Base-by-base conservation (phyloP, 1,140 invertebrate genomes). In the Diuraphis noxia region DNA sequence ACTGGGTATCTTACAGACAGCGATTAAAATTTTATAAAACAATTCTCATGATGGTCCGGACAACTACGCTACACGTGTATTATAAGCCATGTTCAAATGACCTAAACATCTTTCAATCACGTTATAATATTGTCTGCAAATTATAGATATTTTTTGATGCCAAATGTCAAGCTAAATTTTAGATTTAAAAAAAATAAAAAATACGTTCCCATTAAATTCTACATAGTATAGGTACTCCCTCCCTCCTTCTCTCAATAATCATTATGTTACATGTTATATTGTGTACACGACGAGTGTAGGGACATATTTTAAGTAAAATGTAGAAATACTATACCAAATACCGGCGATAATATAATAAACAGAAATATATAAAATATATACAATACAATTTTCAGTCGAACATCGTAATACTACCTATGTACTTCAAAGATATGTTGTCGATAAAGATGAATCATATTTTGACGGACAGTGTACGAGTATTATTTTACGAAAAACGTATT, bases 161-260 rank as follows among this genome's bases (percentile, higher is more conserved):
- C 2, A 30, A 2, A 30, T 25, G 25, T 25, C 2, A 30, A 2
- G 8, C 23, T 30, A 8, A 56, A 30, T 56, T 21, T 52, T 52
- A 52, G 23, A 52, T 52, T 23, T 23, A 52, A 19, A 23, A 5
- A 52, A 23, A 52, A 52, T 23, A 52, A 23, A 17, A 46, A 46
- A 46, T 46, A 46, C 43, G 17, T 49, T 43, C 30, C 25, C 30
- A 10, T 63, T 13, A 9, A 63, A 9, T 10, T 63, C n/a, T 63
- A n/a, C 4, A 30, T n/a, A 4, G 2, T 30, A 30, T 49, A 0
- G 6, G n/a, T n/a, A n/a, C n/a, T n/a, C n/a, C n/a, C 10, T 0
- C 30, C 0, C 52, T 10, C 30, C 30, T 10, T 9, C 8, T 4
- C 10, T 4, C n/a, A 72, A 72, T 72, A 72, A 72, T 34, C n/a